These are phyloP conservation scores for Ophion slaviceki DNA, from an alignment of 2,888 invertebrate species.

Conservation along the genomic window DNA sequence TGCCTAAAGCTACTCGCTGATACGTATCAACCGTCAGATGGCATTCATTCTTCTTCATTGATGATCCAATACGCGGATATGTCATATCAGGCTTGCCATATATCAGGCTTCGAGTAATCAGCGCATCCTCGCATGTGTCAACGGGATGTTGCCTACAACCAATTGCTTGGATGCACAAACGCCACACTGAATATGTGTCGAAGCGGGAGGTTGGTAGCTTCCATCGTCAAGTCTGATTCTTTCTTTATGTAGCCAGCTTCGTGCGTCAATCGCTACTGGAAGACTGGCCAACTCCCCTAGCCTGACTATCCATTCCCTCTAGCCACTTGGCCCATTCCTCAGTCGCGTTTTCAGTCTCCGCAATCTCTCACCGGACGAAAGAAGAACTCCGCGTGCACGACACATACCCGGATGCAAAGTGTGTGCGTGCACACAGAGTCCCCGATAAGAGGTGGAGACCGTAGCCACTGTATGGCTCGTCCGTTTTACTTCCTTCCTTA, in stretches of 20 bases:
- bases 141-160: not conserved
- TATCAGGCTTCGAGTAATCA: not conserved
- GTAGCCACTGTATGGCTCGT: slow-evolving; percentile 57
- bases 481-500: slow-evolving; percentile 57
- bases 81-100: not conserved
- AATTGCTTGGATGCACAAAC: not conserved
- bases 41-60: not conserved
- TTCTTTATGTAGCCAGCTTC: slow-evolving; percentile 2
- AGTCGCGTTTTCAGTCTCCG: slow-evolving; percentile 14
- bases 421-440: slow-evolving; percentile 33
- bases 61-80: not conserved
- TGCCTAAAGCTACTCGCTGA: not conserved
- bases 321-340: slow-evolving; percentile 31
- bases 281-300: not conserved
- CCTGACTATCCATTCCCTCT: slow-evolving; percentile 11
- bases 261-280: slow-evolving; percentile 4
- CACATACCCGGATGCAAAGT: slow-evolving; percentile 26
- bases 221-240: not conserved
- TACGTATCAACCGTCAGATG: not conserved
- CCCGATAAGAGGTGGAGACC: slow-evolving; percentile 47
- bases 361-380: slow-evolving; percentile 55
- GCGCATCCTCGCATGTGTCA: not conserved
- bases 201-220: not conserved
- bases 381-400: slow-evolving; percentile 45
- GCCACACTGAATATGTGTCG: not conserved